phyloP scores from a whole-genome alignment of 2,888 invertebrate genomes.

The Urechis unicinctus region DNA sequence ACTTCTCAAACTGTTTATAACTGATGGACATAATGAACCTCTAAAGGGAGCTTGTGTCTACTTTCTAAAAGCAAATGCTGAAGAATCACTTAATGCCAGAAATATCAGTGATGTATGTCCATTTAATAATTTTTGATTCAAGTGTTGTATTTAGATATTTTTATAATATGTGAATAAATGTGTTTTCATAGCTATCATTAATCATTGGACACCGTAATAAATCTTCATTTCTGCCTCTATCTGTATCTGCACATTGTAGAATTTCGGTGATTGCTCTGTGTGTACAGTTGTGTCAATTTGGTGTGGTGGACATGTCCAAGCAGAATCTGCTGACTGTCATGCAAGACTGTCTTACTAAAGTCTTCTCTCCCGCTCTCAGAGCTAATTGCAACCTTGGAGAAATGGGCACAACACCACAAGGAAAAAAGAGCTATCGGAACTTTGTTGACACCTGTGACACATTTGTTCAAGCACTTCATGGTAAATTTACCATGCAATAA shows the following conservation, averaged over 20 bases:
- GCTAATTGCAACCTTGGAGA: conserved; percentile 27
- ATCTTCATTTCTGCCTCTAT: too few relatives aligned
- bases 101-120: conserved; percentile 62
- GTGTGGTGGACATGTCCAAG: too few relatives aligned
- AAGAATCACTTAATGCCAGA: conserved; percentile 59
- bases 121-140: too few relatives aligned
- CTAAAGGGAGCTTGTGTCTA: conserved; percentile 64
- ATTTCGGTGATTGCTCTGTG: too few relatives aligned
- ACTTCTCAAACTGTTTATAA: conserved; percentile 53
- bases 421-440: conserved; percentile 28
- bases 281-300: too few relatives aligned
- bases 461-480: conserved; percentile 30
- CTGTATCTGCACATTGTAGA: too few relatives aligned
- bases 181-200: too few relatives aligned
- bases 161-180: too few relatives aligned
- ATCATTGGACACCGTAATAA: too few relatives aligned
- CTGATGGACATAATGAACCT: conserved; percentile 58
- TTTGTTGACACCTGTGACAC: conserved; percentile 30
- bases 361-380: conserved; percentile 4
- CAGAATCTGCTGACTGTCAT: too few relatives aligned
- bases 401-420: conserved; percentile 26
- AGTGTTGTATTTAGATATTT: too few relatives aligned
- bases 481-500: conserved; percentile 18
- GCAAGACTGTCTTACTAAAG: too few relatives aligned
- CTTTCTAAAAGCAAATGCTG: conserved; percentile 62